These are phyloP conservation scores for Drosophila setosimentum DNA, from an alignment of 2,888 invertebrate genomes.

Conservation along the genomic window DNA sequence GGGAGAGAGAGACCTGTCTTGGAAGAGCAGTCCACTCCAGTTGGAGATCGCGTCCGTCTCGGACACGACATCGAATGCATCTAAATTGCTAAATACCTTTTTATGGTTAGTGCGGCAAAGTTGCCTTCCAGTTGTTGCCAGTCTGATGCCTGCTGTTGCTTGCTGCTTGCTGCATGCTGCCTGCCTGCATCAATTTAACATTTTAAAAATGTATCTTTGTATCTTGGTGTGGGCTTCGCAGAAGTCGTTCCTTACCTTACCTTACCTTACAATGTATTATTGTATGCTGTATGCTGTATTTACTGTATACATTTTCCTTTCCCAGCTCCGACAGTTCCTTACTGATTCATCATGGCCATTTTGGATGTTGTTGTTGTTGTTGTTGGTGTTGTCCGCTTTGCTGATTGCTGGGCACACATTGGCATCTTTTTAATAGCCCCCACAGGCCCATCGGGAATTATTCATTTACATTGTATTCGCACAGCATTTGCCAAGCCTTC, in stretches of 20 bases:
- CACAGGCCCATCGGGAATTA: slow-evolving; percentile 76
- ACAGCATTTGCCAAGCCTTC: slow-evolving; percentile 1
- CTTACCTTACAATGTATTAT: slow-evolving; percentile 57
- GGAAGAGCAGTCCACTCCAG: slow-evolving; percentile 9
- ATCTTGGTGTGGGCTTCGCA: slow-evolving; percentile 71
- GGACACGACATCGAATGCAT: slow-evolving; percentile 79
- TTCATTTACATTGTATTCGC: slow-evolving; percentile 74
- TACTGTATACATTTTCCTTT: slow-evolving; percentile 65
- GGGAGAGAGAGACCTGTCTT: not conserved
- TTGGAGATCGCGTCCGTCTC: slow-evolving; percentile 46
- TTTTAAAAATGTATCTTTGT: slow-evolving; percentile 80
- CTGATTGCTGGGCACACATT: slow-evolving; percentile 70
- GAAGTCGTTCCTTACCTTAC: slow-evolving; percentile 60
- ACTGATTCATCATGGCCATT: slow-evolving; percentile 77
- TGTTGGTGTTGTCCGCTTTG: slow-evolving; percentile 15
- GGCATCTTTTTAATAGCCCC: slow-evolving; percentile 79
- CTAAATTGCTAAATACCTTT: slow-evolving; percentile 81
- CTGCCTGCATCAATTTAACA: slow-evolving; percentile 75
- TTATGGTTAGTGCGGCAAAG: slow-evolving; percentile 69
- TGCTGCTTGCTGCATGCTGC: slow-evolving; percentile 12
- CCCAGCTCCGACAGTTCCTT: slow-evolving; percentile 54
- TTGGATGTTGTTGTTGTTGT: slow-evolving; percentile 46
- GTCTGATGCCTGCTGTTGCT: slow-evolving; percentile 2
- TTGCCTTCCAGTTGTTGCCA: slow-evolving; percentile 22
- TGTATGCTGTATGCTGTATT: slow-evolving; percentile 38